A percentile compares a stretch with the other conserved stretches of the same genome.
These are phyloP conservation scores for Agrochola lota DNA, from an alignment of 2,888 invertebrate genomes.

Conservation along the genomic window DNA sequence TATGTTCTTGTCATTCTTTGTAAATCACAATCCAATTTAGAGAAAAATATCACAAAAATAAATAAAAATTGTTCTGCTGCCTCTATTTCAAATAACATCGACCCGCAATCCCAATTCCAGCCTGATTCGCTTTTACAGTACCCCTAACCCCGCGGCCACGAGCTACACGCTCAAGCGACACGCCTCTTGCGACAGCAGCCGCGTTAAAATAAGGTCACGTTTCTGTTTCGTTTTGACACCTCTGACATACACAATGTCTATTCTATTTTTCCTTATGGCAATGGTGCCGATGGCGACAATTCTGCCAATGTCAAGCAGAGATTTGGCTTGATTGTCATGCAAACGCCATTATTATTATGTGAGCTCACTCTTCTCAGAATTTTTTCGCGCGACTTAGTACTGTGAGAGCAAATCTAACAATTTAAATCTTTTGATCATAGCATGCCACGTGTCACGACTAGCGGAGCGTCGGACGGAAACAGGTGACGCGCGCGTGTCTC, in stretches of 20 bases:
- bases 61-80: background rate
- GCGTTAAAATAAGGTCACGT: background rate
- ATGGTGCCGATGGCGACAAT: no score
- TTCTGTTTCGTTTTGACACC: background rate
- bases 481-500: background rate
- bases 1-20: background rate
- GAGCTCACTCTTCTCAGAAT: background rate
- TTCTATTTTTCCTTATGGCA: no score
- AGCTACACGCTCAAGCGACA: background rate
- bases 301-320: no score
- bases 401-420: no score
- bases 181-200: no score
- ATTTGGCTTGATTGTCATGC: background rate
- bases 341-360: background rate
- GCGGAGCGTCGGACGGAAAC: background rate
- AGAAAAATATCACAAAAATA: background rate
- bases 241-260: background rate
- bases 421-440: background rate
- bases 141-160: constrained; percentile 1
- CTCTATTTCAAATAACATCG: constrained; percentile 18
- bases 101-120: constrained; percentile 26
- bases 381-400: no score
- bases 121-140: constrained; percentile 69
- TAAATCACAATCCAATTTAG: background rate
- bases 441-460: background rate